These are phyloP conservation scores for Tetranychus cinnabarinus DNA, from an alignment of 1,140 invertebrate species.

Conservation along the genomic window DNA sequence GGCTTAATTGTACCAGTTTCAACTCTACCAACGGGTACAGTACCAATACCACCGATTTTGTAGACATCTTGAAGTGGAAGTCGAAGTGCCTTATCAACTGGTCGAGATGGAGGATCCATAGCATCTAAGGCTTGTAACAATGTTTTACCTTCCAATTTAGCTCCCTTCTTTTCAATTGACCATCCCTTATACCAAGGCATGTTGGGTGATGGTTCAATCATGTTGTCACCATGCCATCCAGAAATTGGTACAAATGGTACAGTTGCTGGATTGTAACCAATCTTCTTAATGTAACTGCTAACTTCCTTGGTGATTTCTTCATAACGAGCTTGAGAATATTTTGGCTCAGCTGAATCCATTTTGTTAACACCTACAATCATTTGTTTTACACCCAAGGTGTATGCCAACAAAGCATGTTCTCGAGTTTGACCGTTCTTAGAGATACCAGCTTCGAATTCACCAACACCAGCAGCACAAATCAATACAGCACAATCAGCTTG, in stretches of 20 bases:
- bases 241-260: conserved; percentile 36
- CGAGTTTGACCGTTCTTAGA: conserved; percentile 34
- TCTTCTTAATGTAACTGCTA: conserved; percentile 30
- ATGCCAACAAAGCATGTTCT: conserved; percentile 33
- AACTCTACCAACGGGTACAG: conserved; percentile 34
- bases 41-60: conserved; percentile 35
- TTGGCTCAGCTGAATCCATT: conserved; percentile 32
- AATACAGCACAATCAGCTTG: conserved; percentile 33
- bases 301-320: conserved; percentile 30
- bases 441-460: conserved; percentile 34
- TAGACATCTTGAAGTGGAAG: conserved; percentile 35
- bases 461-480: conserved; percentile 30
- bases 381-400: conserved; percentile 34
- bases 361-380: conserved; percentile 35
- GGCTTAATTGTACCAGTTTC: conserved; percentile 33
- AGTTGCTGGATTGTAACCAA: conserved; percentile 30
- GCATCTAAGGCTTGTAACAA: conserved; percentile 29
- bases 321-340: conserved; percentile 24
- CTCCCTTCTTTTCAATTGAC: conserved; percentile 25
- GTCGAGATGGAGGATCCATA: conserved; percentile 28
- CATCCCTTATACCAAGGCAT: conserved; percentile 32
- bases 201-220: conserved; percentile 23
- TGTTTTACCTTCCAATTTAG: conserved; percentile 25
- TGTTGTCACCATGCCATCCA: conserved; percentile 31
- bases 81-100: conserved; percentile 29